These are phyloP conservation scores for Sminthurinus signatus DNA, from an alignment of 1,140 invertebrate genomes.

Conservation along the genomic window DNA sequence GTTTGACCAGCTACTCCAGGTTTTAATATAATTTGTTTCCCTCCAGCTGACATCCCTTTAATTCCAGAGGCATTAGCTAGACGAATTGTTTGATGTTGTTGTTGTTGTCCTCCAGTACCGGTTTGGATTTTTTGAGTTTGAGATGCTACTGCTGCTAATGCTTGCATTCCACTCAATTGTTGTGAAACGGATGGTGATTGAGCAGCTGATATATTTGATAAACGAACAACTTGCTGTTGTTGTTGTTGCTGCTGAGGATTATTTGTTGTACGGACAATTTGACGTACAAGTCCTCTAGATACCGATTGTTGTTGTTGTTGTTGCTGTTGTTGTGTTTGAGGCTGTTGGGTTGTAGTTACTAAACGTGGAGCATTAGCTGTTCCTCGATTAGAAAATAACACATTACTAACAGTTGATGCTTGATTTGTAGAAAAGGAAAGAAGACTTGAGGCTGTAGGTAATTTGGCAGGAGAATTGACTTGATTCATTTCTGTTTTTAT, in stretches of 20 bases:
- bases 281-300: conserved; percentile 25
- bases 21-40: conserved; percentile 16
- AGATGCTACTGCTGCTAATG: conserved; percentile 58
- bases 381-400: conserved; percentile 1
- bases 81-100: no score
- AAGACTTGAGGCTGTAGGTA: conserved; percentile 21
- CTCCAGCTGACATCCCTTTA: conserved; percentile 42
- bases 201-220: neutral
- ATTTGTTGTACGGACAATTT: conserved; percentile 26
- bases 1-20: no score
- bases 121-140: conserved; percentile 62
- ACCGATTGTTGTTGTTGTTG: no score
- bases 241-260: neutral
- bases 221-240: neutral
- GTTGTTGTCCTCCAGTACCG: no score
- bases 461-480: conserved; percentile 44
- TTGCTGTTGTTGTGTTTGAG: neutral
- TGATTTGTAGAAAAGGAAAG: conserved; percentile 9
- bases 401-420: conserved; percentile 17
- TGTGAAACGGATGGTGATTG: conserved; percentile 16
- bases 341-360: neutral
- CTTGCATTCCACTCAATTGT: conserved; percentile 30
- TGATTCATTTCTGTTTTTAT: no score
- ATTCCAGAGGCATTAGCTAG: conserved; percentile 33
- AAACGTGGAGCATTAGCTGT: neutral